Conservation (phyloP, 2,797 vertebrate genomes). For the Acrossocheilus fasciatus region DNA sequence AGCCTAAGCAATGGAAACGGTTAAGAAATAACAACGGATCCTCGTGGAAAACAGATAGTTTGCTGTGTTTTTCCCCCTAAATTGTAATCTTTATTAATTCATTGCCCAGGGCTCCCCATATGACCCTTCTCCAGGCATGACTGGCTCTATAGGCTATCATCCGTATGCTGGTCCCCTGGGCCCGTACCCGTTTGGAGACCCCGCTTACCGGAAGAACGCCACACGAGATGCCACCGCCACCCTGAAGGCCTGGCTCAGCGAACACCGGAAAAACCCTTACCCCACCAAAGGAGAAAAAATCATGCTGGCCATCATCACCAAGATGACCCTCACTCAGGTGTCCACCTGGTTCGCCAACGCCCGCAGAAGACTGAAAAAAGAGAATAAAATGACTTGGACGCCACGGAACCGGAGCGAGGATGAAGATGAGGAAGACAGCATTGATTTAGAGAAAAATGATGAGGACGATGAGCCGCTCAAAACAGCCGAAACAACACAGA, state of each 20-base stretch:
- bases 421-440: conserved; percentile 92
- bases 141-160: conserved; percentile 88
- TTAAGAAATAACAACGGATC: neutral
- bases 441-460: conserved; percentile 89
- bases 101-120: conserved; percentile 84
- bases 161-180: conserved; percentile 89
- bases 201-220: conserved; percentile 92
- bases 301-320: conserved; percentile 86
- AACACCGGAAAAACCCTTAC: conserved; percentile 86
- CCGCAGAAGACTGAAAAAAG: conserved; percentile 83
- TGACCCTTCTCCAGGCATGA: conserved; percentile 85
- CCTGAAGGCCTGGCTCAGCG: conserved; percentile 87
- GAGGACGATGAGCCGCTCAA: conserved; percentile 84
- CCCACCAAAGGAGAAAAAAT: conserved; percentile 87
- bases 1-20: neutral
- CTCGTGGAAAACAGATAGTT: neutral
- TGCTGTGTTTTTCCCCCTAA: neutral
- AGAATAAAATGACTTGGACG: conserved; percentile 90
- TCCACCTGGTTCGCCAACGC: conserved; percentile 90
- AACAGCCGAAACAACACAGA: conserved; percentile 73
- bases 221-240: conserved; percentile 92
- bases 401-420: conserved; percentile 91
- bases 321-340: conserved; percentile 86
- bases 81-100: conserved; percentile 41
- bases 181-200: conserved; percentile 89